phyloP scores from a whole-genome alignment of 2,797 vertebrate genomes.

The Myoxocephalus aenaeus region DNA sequence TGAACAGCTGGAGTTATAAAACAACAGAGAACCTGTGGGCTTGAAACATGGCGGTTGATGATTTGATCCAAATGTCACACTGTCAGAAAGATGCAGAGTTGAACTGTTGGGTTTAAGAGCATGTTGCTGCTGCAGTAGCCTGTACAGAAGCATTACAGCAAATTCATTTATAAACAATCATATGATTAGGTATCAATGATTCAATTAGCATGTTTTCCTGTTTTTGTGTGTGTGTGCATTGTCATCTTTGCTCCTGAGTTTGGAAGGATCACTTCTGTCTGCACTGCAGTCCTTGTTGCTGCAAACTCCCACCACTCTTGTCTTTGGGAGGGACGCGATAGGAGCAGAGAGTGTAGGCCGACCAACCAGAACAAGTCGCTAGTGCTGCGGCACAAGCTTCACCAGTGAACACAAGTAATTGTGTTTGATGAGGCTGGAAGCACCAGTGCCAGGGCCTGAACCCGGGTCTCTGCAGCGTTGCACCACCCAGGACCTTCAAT shows the following conservation, averaged over 20 bases:
- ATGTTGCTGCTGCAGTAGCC: neutral
- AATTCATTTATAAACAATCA: neutral
- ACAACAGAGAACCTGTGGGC: slow-evolving; percentile 60
- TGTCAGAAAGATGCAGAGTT: slow-evolving; percentile 43
- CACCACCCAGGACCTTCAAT: neutral
- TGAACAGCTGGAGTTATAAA: slow-evolving; percentile 56
- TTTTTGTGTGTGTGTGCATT: neutral
- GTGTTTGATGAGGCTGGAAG: slow-evolving; percentile 36
- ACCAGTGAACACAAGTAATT: slow-evolving; percentile 12
- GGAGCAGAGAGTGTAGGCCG: neutral
- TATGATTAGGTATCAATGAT: neutral
- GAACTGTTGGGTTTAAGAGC: slow-evolving; percentile 32
- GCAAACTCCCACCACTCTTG: slow-evolving; percentile 2
- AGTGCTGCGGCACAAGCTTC: slow-evolving; percentile 19
- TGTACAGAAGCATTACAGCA: neutral
- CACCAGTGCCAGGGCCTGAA: neutral
- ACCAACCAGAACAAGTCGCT: slow-evolving; percentile 12
- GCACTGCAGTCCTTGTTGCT: slow-evolving; percentile 23
- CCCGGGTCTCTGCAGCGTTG: neutral
- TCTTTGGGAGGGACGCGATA: slow-evolving; percentile 2
- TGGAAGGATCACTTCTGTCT: neutral
- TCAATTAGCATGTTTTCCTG: neutral
- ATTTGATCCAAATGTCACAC: slow-evolving; percentile 66
- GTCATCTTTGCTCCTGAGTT: neutral
- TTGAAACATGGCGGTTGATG: slow-evolving; percentile 63